A percentile compares a stretch with the other conserved stretches of the same genome.
phyloP scores from a whole-genome alignment of 1,140 invertebrate genomes.

The Brachionus asplanchnoidis region DNA sequence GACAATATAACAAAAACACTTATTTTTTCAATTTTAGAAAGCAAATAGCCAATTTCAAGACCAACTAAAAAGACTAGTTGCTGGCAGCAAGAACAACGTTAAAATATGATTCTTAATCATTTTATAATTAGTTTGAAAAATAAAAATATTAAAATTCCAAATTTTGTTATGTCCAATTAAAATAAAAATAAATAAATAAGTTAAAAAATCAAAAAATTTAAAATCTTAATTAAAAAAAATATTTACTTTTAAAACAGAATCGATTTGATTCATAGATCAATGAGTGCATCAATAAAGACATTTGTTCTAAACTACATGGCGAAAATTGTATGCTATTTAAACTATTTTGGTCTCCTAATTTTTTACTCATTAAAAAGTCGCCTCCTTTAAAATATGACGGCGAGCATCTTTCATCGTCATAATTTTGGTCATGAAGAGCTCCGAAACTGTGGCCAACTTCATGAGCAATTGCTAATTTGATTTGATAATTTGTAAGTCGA shows the following conservation, averaged over 20 bases:
- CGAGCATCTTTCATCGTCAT: constrained; percentile 63
- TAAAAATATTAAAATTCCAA: constrained; percentile 57
- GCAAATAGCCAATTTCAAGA: no score
- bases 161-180: no score
- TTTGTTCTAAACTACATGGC: constrained; percentile 61
- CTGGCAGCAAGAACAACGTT: no score
- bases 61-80: no score
- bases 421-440: constrained; percentile 61
- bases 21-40: no score
- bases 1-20: no score
- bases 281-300: constrained; percentile 62
- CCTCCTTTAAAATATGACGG: constrained; percentile 40
- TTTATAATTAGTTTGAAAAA: neutral
- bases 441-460: constrained; percentile 99
- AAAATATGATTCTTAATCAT: no score
- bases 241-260: constrained; percentile 55
- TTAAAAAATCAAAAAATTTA: no score
- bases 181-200: no score
- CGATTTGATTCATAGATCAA: constrained; percentile 58
- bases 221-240: no score
- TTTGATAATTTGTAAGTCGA: constrained; percentile 91
- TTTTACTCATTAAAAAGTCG: constrained; percentile 75
- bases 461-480: constrained; percentile 91
- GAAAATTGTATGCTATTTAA: constrained; percentile 92
- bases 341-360: constrained; percentile 82